phyloP scores from a whole-genome alignment of 1,140 invertebrate species.

The Piezodorus guildinii region DNA sequence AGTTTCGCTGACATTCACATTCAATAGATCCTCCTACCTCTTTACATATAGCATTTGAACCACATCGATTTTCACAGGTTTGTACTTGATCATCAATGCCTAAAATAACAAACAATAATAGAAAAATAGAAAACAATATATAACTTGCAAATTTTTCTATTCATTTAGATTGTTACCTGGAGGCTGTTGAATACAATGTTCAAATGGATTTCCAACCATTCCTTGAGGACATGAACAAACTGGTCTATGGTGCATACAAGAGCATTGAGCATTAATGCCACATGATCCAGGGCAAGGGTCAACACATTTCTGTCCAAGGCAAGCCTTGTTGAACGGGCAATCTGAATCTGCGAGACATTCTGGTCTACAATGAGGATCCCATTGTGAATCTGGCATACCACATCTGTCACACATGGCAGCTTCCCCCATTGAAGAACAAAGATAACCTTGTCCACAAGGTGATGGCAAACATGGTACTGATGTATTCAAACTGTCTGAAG shows the following conservation, averaged over 20 bases:
- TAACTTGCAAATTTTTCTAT: neutral
- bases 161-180: slow-evolving; percentile 34
- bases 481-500: slow-evolving; percentile 41
- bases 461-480: slow-evolving; percentile 58
- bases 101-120: slow-evolving; percentile 7
- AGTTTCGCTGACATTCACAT: slow-evolving; percentile 53
- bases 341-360: slow-evolving; percentile 66
- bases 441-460: slow-evolving; percentile 57
- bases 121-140: neutral
- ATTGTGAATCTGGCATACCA: slow-evolving; percentile 47
- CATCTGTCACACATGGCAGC: slow-evolving; percentile 70
- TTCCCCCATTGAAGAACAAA: slow-evolving; percentile 54
- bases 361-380: slow-evolving; percentile 57
- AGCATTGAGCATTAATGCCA: slow-evolving; percentile 63
- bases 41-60: slow-evolving; percentile 60
- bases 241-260: slow-evolving; percentile 60
- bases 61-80: slow-evolving; percentile 58
- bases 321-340: slow-evolving; percentile 64
- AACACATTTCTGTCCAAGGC: slow-evolving; percentile 57
- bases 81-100: slow-evolving; percentile 39
- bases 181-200: slow-evolving; percentile 49
- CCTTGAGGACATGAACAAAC: slow-evolving; percentile 60
- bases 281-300: slow-evolving; percentile 75
- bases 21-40: slow-evolving; percentile 42
- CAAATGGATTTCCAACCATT: slow-evolving; percentile 69